Conservation (phyloP, 2,888 invertebrate genomes). For the Sarcophaga carnaria region DNA sequence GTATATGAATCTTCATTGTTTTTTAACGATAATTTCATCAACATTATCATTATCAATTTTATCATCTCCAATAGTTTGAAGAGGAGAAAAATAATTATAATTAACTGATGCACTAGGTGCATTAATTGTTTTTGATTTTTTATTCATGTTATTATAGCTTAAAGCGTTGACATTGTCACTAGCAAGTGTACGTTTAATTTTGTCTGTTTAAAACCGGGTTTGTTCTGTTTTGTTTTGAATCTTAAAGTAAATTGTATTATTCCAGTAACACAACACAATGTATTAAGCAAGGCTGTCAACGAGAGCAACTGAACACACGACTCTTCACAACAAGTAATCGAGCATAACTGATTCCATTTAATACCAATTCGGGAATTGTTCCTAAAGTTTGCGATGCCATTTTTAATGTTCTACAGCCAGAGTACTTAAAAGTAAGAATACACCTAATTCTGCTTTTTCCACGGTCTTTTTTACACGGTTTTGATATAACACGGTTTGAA, state of each 20-base stretch:
- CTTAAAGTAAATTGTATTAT: neutral
- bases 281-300: neutral
- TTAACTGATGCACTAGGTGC: constrained; percentile 7
- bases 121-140: constrained; percentile 32
- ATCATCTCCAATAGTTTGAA: neutral
- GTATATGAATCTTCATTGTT: neutral
- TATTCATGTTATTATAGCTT: constrained; percentile 22
- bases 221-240: constrained; percentile 3
- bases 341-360: no score
- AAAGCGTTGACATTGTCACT: constrained; percentile 34
- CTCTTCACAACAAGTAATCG: neutral
- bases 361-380: no score
- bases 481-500: no score
- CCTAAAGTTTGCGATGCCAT: no score
- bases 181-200: constrained; percentile 11
- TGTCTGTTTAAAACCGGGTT: constrained; percentile 11
- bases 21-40: neutral
- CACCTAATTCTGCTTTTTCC: no score
- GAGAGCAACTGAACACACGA: constrained; percentile 4
- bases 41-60: neutral
- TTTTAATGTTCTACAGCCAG: no score
- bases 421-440: no score
- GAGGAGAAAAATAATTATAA: no score
- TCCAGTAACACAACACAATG: neutral
- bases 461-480: no score